A percentile compares a stretch with the other conserved stretches of the same genome.
phyloP scores from a whole-genome alignment of 2,797 vertebrate genomes.

The Acanthurus lineatus region DNA sequence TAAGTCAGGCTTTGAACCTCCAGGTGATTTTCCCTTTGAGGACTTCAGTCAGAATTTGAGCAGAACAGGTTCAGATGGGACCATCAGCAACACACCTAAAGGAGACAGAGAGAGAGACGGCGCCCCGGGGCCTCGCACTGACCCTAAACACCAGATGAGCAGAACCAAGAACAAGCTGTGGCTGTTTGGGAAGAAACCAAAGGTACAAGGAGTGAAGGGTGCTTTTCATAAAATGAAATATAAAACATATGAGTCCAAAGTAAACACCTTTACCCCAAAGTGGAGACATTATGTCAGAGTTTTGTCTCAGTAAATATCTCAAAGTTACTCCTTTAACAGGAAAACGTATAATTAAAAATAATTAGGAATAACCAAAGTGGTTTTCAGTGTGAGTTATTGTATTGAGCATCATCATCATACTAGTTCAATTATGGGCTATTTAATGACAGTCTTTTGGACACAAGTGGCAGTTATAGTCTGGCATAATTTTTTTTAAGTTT shows the following conservation, averaged over 20 bases:
- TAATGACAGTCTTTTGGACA: neutral
- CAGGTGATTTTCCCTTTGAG: constrained; percentile 96
- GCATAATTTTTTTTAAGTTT: neutral
- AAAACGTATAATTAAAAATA: too few relatives aligned
- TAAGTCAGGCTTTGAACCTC: constrained; percentile 97
- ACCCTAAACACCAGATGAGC: constrained; percentile 91
- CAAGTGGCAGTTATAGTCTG: neutral
- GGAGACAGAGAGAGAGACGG: constrained; percentile 78
- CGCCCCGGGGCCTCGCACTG: constrained; percentile 82
- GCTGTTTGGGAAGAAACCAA: constrained; percentile 99
- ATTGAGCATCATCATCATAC: too few relatives aligned
- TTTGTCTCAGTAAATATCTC: neutral
- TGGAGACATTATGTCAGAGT: too few relatives aligned
- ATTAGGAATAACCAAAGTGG: too few relatives aligned
- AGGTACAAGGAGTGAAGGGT: constrained; percentile 85
- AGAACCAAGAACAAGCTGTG: constrained; percentile 98
- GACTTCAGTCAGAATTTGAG: constrained; percentile 98
- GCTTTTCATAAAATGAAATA: neutral
- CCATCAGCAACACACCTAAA: constrained; percentile 91
- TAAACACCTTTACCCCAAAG: too few relatives aligned
- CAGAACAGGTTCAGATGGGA: constrained; percentile 94
- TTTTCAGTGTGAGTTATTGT: too few relatives aligned
- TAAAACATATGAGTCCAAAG: too few relatives aligned
- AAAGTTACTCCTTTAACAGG: neutral
- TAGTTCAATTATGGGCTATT: too few relatives aligned